Base-by-base conservation (phyloP, 1,140 invertebrate genomes). In the Sinella curviseta region DNA sequence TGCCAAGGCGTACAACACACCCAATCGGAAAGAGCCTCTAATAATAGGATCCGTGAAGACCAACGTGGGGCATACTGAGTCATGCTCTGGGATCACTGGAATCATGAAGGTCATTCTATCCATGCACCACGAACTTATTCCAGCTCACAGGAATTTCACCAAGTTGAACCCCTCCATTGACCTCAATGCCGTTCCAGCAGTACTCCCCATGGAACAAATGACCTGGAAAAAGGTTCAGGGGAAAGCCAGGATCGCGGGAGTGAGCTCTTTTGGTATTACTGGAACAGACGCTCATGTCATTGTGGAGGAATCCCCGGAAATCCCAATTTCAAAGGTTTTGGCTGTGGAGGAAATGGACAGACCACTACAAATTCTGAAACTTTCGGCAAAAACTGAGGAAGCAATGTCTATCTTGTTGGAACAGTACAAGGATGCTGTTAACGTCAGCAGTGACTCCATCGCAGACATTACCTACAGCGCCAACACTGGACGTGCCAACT, bases 251-350 rank as follows among this genome's bases (percentile, higher is more conserved):
- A 1, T 70, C 1, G 65, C 65, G 12, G 65, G 65, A 4, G 65
- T 82, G 1, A 82, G 74, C 30, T 80, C 76, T 0, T 82, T 82
- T 73, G 78, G 81, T 24, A 76, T 82, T 24, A 78, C 76, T 70
- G 81, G 81, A 76, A 67, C 81, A 1, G 79, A 82, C 54, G 76
- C 77, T 26, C 81, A 82, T 57, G 67, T 76, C 60, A 77, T 82
- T 26, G 26, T 82, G 4, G 54, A 80, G 31, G 78, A 82, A 77
- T 30, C 79, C 14, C 75, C 75, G 17, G 1, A 28, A 33, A 1
- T 3, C 36, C 28, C 12, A n/a, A 54, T 17, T 2, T 8, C 2
- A 48, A 48, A 31, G 1, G 78, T 24, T 30, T 30, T 54, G 12
- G 33, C 31, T 33, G 24, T 30, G 1, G 8, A 70, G 1, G 30